Conservation (phyloP, 2,888 invertebrate species). For the Euzetes globulus region DNA sequence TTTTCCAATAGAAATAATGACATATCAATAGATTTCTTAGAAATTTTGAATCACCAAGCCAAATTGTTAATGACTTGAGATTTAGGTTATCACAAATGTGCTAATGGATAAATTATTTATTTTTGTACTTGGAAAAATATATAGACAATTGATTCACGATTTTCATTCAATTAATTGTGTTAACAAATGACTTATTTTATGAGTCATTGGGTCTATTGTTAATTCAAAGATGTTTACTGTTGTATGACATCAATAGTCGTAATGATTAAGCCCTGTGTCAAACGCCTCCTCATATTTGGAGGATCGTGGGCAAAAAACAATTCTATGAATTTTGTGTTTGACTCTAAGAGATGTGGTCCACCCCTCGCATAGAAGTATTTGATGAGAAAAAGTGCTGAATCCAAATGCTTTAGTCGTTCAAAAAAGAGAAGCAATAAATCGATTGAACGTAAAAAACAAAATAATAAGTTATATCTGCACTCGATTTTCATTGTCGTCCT, state of each 20-base stretch:
- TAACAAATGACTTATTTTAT: too few species aligned
- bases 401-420: background rate
- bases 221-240: too few species aligned
- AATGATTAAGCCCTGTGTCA: too few species aligned
- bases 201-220: too few species aligned
- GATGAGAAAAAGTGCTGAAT: constrained; percentile 1
- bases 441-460: background rate
- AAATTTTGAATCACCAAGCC: background rate
- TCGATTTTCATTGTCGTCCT: background rate
- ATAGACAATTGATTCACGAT: too few species aligned
- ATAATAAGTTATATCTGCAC: background rate
- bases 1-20: background rate
- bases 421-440: background rate
- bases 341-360: too few species aligned
- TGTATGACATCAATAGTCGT: too few species aligned
- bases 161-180: too few species aligned
- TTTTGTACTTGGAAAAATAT: too few species aligned
- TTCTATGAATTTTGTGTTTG: too few species aligned
- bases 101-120: background rate
- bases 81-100: background rate
- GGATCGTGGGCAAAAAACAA: too few species aligned
- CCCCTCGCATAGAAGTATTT: background rate
- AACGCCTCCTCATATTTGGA: too few species aligned
- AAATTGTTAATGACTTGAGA: background rate
- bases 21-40: background rate